phyloP scores from a whole-genome alignment of 2,888 invertebrate species.

The Phortica magna region DNA sequence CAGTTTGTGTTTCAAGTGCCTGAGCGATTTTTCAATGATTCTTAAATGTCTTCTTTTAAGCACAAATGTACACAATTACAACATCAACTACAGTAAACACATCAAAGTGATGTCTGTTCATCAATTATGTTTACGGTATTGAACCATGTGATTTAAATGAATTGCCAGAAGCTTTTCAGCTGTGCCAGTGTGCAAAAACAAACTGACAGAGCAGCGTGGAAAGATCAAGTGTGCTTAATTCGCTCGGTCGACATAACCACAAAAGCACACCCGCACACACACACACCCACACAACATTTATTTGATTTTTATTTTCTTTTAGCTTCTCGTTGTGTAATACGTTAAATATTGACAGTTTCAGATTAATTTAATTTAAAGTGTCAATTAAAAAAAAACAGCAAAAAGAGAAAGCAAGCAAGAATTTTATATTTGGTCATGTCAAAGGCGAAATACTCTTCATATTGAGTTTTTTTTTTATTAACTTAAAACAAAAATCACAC shows the following conservation, averaged over 20 bases:
- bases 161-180: slow-evolving; percentile 36
- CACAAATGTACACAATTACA: background rate
- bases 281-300: background rate
- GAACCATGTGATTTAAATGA: slow-evolving; percentile 38
- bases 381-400: background rate
- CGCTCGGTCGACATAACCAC: too few relatives aligned
- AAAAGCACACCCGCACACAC: background rate
- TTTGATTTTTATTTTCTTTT: background rate
- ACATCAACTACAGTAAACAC: background rate
- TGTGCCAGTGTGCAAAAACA: slow-evolving; percentile 40
- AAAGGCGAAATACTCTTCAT: background rate
- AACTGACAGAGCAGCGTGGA: background rate
- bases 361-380: background rate
- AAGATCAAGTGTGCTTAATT: too few relatives aligned
- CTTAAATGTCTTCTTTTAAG: background rate
- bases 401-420: background rate
- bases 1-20: background rate
- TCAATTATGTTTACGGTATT: slow-evolving; percentile 56
- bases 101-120: slow-evolving; percentile 21
- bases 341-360: background rate
- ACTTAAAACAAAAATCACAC: too few relatives aligned
- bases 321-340: background rate
- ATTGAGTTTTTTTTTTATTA: background rate
- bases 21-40: background rate
- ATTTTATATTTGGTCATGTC: background rate